A percentile compares a stretch with the other conserved stretches of the same genome.
Conservation (phyloP, 2,888 invertebrate genomes). For the Cephonodes hylas region DNA sequence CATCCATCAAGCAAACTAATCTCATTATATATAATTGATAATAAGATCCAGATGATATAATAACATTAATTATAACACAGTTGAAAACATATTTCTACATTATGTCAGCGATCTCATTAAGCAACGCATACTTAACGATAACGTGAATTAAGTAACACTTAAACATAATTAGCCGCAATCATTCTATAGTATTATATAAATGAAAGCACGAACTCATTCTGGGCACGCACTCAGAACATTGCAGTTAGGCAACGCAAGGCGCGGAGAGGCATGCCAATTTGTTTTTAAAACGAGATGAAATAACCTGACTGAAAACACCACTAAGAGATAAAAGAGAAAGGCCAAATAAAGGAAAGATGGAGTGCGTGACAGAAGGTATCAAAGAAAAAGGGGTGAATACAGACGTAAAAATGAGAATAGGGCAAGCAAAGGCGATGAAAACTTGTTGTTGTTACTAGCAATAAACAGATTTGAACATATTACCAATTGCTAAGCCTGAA, state of each 20-base stretch:
- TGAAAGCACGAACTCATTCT: background rate
- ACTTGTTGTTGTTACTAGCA: too few species aligned
- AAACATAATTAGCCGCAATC: conserved; percentile 13
- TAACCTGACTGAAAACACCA: too few species aligned
- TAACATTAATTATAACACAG: background rate
- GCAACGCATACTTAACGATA: conserved; percentile 10
- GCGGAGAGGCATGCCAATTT: background rate
- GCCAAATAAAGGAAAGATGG: too few species aligned
- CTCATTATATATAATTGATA: too few species aligned
- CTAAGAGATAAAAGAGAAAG: too few species aligned
- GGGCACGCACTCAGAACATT: conserved; percentile 7
- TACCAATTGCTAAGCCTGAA: too few species aligned
- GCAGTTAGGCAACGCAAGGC: background rate
- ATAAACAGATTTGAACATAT: too few species aligned
- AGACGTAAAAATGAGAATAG: too few species aligned
- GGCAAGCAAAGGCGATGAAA: too few species aligned
- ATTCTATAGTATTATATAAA: background rate
- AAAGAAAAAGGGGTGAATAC: too few species aligned
- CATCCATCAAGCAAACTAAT: too few species aligned
- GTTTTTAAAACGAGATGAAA: background rate
- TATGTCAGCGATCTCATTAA: conserved; percentile 13
- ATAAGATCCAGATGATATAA: background rate
- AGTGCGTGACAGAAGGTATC: too few species aligned
- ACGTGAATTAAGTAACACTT: conserved; percentile 7
- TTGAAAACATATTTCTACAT: background rate